Conservation (phyloP, 2,888 invertebrate genomes). For the Heteropelma amictum region DNA sequence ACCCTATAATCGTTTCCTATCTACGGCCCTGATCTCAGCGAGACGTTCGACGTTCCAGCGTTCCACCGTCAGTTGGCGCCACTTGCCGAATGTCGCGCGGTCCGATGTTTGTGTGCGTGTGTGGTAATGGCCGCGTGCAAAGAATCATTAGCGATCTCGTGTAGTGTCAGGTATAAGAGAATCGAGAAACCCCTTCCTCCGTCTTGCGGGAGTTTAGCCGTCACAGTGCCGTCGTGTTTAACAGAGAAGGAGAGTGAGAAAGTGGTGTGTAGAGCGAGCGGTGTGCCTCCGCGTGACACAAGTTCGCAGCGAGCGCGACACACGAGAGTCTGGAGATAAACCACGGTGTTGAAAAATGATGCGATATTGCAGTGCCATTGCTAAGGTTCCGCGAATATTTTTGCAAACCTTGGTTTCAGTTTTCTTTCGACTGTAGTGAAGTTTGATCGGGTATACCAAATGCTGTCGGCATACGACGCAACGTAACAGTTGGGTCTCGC, state of each 20-base stretch:
- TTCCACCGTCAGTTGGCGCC: constrained; percentile 19
- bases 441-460: too few relatives aligned
- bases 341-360: neutral
- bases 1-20: too few relatives aligned
- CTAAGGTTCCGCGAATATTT: neutral
- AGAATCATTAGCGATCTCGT: constrained; percentile 55
- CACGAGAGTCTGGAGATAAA: neutral
- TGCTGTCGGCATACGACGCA: neutral
- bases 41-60: neutral
- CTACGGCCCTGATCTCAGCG: neutral
- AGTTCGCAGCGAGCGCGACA: too few relatives aligned
- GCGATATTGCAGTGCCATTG: constrained; percentile 1
- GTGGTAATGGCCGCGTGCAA: constrained; percentile 61
- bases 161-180: constrained; percentile 53
- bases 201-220: constrained; percentile 13
- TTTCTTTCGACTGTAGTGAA: neutral
- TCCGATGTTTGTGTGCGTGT: constrained; percentile 30
- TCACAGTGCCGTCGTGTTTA: constrained; percentile 22
- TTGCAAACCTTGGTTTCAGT: neutral
- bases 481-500: neutral
- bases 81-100: constrained; percentile 6
- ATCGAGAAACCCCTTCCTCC: constrained; percentile 21
- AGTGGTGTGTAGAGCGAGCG: constrained; percentile 14
- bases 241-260: neutral
- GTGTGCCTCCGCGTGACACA: neutral